Evolutionary conservation across 2,888 invertebrate genomes (phyloP), one percentile per base, ranked within the genome.

Genomic region (Idaea straminata): DNA sequence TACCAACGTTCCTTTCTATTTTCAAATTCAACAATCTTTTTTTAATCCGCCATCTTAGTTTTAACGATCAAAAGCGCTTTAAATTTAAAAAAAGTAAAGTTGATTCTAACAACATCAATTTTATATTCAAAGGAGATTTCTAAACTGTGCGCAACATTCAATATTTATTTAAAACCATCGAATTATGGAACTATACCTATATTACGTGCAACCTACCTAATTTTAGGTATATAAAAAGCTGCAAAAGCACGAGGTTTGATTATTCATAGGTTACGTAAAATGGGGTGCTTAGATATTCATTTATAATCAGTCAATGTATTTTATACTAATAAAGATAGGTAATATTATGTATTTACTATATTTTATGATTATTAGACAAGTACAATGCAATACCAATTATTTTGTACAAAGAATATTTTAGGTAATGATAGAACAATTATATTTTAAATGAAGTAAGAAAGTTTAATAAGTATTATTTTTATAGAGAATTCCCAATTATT

Each of bases 71-170:
- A 47, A 47, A 47, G 47, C 47, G 47, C 10, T 47, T 13, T 47
- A 47, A 47, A 47, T 47, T 47, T 13, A 47, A 47, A 47, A 47
- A 47, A 47, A 47, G 47, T 47, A 47, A 4, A 47, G 47, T 47
- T 13, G 47, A 13, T 13, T 13, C 13, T 13, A 58, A 58, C 58
- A 58, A 58, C 58, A 58, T 58, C 58, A 15, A 58, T 58, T 6
- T 58, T 58, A n/a, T 15, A 15, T 15, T 47, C 7, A 58, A 58
- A 13, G n/a, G 15, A 58, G 16, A 58, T 16, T n/a, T 16, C 16
- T 16, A 58, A 58, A 58, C 16, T n/a, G 58, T 58, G 58, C 58
- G 58, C 15, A 58, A 58, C 58, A 58, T 58, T 15, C 4, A 58
- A 58, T 16, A 58, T 15, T 6, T 58, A 58, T 16, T 58, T 58